phyloP scores from a whole-genome alignment of 1,140 invertebrate genomes.

The Heliothis subflexa region DNA sequence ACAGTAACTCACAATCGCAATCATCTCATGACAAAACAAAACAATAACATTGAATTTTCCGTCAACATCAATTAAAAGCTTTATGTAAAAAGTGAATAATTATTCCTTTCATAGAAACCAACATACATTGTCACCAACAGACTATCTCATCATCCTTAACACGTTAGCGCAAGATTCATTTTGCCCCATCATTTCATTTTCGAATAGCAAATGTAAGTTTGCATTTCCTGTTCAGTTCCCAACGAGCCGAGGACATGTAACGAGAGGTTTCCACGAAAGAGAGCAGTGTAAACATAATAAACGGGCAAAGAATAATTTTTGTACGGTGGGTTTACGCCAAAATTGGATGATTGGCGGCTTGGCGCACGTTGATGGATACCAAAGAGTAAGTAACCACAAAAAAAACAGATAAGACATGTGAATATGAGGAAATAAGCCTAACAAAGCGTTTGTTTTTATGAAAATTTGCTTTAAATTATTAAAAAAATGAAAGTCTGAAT shows the following conservation, averaged over 20 bases:
- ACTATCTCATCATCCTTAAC: not conserved
- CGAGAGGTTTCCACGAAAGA: conserved; percentile 51
- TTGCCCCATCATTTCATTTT: not conserved
- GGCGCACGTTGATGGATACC: conserved; percentile 14
- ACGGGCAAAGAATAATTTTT: conserved; percentile 57
- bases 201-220: not conserved
- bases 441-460: too few relatives aligned
- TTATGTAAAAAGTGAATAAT: conserved; percentile 53
- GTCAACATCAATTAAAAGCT: conserved; percentile 53
- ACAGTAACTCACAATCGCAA: conserved; percentile 6
- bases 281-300: conserved; percentile 65
- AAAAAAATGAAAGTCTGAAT: too few relatives aligned
- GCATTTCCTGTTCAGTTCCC: conserved; percentile 37
- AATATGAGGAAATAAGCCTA: not conserved
- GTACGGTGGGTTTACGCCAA: conserved; percentile 56
- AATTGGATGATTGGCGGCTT: conserved; percentile 63
- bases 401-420: not conserved
- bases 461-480: too few relatives aligned
- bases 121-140: not conserved
- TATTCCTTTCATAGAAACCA: conserved; percentile 50
- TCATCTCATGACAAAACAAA: conserved; percentile 36
- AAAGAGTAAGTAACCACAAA: conserved; percentile 14
- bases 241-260: conserved; percentile 42
- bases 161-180: conserved; percentile 9
- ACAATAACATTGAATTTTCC: conserved; percentile 48